These are phyloP conservation scores for Neosilurus mollespiculum DNA, from an alignment of 2,797 vertebrate species.

Conservation along the genomic window DNA sequence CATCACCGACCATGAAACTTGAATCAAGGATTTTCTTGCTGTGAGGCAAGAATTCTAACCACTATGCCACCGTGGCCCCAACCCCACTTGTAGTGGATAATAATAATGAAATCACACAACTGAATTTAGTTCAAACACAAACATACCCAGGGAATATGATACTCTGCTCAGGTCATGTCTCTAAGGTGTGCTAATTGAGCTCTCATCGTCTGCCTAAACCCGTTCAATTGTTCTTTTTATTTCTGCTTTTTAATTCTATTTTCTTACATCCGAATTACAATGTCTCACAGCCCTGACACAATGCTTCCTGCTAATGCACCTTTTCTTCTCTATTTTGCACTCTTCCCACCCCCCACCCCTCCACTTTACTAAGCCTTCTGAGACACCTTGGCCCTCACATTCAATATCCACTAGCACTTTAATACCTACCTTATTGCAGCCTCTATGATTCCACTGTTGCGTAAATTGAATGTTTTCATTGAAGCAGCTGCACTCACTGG, in stretches of 20 bases:
- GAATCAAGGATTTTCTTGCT: no score
- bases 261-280: conserved; percentile 5
- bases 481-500: conserved; percentile 4
- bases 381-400: conserved; percentile 26
- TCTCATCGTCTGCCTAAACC: neutral
- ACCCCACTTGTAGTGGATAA: neutral
- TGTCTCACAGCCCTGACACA: conserved; percentile 10
- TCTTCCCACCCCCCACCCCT: neutral
- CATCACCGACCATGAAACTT: no score
- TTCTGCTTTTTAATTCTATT: neutral
- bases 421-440: conserved; percentile 28
- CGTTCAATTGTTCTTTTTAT: neutral
- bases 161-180: neutral
- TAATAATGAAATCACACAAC: neutral
- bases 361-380: conserved; percentile 19
- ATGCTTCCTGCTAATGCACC: conserved; percentile 15
- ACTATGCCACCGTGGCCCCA: no score
- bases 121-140: neutral
- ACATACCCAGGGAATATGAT: neutral
- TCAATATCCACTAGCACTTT: conserved; percentile 34
- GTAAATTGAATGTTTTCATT: conserved; percentile 41
- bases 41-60: no score
- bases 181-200: neutral
- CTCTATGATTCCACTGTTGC: conserved; percentile 8
- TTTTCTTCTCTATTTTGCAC: neutral